Percentiles rank a stretch among this genome's conserved stretches.
These are phyloP conservation scores for Abrostola triplasia DNA, from an alignment of 2,888 invertebrate genomes.

Conservation along the genomic window DNA sequence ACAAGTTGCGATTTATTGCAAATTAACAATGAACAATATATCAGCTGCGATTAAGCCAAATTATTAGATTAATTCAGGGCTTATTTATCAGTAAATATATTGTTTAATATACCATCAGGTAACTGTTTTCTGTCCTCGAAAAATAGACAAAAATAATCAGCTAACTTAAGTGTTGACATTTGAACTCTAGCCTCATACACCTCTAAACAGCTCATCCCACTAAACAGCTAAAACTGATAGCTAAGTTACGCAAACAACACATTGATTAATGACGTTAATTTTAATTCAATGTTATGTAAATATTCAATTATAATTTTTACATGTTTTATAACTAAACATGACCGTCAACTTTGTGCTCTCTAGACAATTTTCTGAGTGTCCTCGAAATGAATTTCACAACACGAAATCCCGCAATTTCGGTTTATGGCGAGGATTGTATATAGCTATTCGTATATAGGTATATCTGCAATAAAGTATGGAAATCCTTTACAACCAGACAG, in stretches of 20 bases:
- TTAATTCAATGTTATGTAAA: conserved; percentile 40
- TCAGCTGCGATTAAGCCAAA: too few species aligned
- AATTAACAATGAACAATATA: background rate
- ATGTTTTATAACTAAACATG: conserved; percentile 5
- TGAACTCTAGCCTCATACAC: conserved; percentile 44
- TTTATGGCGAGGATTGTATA: conserved; percentile 21
- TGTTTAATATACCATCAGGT: background rate
- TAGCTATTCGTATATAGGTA: conserved; percentile 30
- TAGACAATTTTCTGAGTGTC: background rate
- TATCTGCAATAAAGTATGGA: conserved; percentile 60
- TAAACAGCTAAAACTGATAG: conserved; percentile 15
- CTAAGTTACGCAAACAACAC: conserved; percentile 24
- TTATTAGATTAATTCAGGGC: too few species aligned
- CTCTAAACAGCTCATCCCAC: conserved; percentile 18
- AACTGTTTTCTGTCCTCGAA: conserved; percentile 14
- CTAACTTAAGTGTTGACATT: conserved; percentile 35
- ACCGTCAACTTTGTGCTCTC: conserved; percentile 10
- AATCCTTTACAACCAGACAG: conserved; percentile 52
- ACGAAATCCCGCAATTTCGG: conserved; percentile 12
- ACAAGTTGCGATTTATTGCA: background rate
- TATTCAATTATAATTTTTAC: background rate
- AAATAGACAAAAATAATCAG: conserved; percentile 17
- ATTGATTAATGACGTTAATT: conserved; percentile 43
- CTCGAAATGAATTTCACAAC: conserved; percentile 19
- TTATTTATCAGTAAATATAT: background rate